Conservation (phyloP, 30 jellyfish, hydroid and myxozoan genomes). For the Turritopsis rubra region DNA sequence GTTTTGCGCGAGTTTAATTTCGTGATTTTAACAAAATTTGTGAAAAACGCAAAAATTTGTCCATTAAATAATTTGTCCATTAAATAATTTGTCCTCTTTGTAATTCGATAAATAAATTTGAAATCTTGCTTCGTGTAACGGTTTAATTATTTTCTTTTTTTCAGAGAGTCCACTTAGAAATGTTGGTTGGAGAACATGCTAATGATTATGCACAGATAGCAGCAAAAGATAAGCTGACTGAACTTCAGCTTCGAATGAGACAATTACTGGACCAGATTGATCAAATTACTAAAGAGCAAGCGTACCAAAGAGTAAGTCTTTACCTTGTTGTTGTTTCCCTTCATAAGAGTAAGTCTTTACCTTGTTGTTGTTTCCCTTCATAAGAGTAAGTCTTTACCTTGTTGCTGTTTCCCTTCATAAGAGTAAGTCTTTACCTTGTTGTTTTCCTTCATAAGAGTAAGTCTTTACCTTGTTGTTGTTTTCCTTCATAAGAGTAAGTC, state of each 20-base stretch:
- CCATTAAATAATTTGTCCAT: too few relatives aligned
- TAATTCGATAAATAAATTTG: background rate
- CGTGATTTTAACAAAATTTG: background rate
- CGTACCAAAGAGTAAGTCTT: slow-evolving; percentile 88
- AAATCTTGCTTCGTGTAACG: background rate
- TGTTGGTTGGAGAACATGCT: slow-evolving; percentile 92
- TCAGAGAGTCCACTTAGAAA: slow-evolving; percentile 75
- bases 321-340: too few relatives aligned
- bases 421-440: too few relatives aligned
- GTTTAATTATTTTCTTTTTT: background rate
- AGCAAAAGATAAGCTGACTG: slow-evolving; percentile 87
- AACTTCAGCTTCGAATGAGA: slow-evolving; percentile 83
- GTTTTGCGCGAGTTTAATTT: too few relatives aligned
- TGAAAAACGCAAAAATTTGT: background rate
- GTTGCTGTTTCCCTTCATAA: too few relatives aligned
- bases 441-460: too few relatives aligned
- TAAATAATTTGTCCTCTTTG: too few relatives aligned
- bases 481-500: too few relatives aligned
- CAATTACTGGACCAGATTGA: slow-evolving; percentile 85
- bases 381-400: too few relatives aligned
- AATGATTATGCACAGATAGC: slow-evolving; percentile 85
- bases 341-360: too few relatives aligned
- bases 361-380: too few relatives aligned
- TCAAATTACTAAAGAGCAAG: slow-evolving; percentile 94
- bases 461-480: too few relatives aligned